These are phyloP conservation scores for Coptodon bakossiorum DNA, from an alignment of 2,113 vertebrate species.

Conservation along the genomic window DNA sequence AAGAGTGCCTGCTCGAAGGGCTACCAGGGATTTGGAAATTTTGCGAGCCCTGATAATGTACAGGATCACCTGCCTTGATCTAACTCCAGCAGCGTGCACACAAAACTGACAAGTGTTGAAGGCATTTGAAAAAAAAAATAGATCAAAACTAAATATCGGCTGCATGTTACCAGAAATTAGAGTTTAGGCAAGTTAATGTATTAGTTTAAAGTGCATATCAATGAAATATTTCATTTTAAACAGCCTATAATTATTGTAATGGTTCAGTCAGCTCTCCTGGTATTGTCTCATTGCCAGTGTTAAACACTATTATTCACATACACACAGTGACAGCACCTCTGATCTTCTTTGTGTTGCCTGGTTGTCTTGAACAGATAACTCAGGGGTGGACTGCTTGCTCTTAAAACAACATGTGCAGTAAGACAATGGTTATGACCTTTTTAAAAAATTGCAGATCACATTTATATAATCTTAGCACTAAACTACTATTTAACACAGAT, in stretches of 20 bases:
- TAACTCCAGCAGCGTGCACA: not conserved
- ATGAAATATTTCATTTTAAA: not conserved
- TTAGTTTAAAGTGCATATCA: not conserved
- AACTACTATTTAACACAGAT: not conserved
- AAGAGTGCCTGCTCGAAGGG: not conserved
- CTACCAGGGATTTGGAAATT: not conserved
- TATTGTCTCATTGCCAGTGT: not conserved
- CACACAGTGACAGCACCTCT: not conserved
- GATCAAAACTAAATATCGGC: not conserved
- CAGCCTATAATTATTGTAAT: not conserved
- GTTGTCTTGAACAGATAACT: not conserved
- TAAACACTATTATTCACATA: not conserved
- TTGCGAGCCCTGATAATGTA: not conserved
- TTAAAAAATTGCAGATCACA: not conserved
- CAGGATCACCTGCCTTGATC: not conserved
- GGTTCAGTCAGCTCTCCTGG: not conserved
- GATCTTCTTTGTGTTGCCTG: not conserved
- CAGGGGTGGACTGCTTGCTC: not conserved
- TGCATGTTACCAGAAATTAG: not conserved
- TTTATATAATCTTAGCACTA: not conserved
- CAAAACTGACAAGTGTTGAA: not conserved
- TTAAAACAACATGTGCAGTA: not conserved
- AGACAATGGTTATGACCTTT: not conserved
- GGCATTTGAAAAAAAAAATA: not conserved
- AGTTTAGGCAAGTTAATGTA: not conserved